Evolutionary conservation across 2,113 vertebrate species (phyloP), one percentile per base, ranked within the genome.

Genomic region (Ranitomeya imitator): DNA sequence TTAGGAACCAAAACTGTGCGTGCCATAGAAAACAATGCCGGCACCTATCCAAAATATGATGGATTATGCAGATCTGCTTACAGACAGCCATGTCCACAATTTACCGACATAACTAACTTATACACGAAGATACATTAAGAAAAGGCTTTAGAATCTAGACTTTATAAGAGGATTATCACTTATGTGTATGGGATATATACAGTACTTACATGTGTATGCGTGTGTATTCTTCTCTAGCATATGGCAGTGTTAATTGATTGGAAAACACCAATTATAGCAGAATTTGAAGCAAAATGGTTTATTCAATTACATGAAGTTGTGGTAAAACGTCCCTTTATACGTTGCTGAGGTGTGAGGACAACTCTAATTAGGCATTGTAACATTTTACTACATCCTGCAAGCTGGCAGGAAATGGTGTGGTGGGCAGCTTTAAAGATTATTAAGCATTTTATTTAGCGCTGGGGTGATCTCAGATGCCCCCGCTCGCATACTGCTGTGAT

Each of bases 391-490:
- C 87, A 89, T 89, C 87, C 87, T 89, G 87, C n/a, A 89, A 89
- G 55, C 81, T 69, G 82, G 87, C 87, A 88, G 87, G 87, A 89
- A 89, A 89, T 85, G 81, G 87, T 74, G 76, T 60, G 71, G 81
- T 89, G 81, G 87, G 87, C 74, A 89, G 73, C 87, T 85, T 89
- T 89, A 89, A 89, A 89, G 87, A 89, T 89, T 89, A 89, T 89
- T 85, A 85, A 79, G 87, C 87, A 85, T 85, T 89, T 89, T 89
- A 89, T 89, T 79, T 85, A 89, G 82, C 87, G 69, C 87, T 67
- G 74, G 73, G 87, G 87, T 67, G 81, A 76, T 79, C 79, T 85
- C 51, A 69, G 87, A 89, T 85, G 82, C 59, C 71, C 83, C 60
- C 59, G n/a, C 87, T 61, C 59, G 76, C 51, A 12, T 19, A 60